A percentile compares a stretch with the other conserved stretches of the same genome.
Conservation (phyloP, 2,888 invertebrate genomes). For the Merodon equestris region DNA sequence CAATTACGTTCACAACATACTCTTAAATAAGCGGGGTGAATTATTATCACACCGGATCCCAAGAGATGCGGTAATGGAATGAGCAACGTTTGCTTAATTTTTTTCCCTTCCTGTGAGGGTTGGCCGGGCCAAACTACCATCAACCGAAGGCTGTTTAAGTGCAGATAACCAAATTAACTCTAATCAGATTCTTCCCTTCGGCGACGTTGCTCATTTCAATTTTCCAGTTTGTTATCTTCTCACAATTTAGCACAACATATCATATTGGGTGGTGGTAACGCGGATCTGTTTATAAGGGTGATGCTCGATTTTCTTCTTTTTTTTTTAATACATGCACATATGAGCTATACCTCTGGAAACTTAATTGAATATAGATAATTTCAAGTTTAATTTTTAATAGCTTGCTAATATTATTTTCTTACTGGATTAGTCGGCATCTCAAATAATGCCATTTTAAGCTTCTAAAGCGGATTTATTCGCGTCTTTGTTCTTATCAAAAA, state of each 20-base stretch:
- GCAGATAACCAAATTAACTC: slow-evolving; percentile 71
- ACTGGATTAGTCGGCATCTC: too few species aligned
- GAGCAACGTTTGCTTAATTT: slow-evolving; percentile 62
- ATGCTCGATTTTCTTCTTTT: slow-evolving; percentile 7
- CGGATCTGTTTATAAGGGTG: slow-evolving; percentile 17
- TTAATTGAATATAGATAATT: too few species aligned
- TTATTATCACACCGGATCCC: slow-evolving; percentile 61
- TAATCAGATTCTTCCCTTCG: slow-evolving; percentile 70
- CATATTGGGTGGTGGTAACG: slow-evolving; percentile 54
- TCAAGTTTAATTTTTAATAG: too few species aligned
- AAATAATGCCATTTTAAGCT: too few species aligned
- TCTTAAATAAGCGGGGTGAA: slow-evolving; percentile 53
- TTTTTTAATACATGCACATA: too few species aligned
- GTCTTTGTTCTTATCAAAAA: slow-evolving; percentile 16
- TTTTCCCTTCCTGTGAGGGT: slow-evolving; percentile 40
- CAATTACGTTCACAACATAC: slow-evolving; percentile 61
- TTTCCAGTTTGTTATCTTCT: slow-evolving; percentile 72
- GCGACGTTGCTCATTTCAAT: slow-evolving; percentile 70
- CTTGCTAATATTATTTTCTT: too few species aligned
- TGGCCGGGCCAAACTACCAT: slow-evolving; percentile 54
- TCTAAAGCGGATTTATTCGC: too few species aligned
- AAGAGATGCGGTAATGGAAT: slow-evolving; percentile 62
- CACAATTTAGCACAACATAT: slow-evolving; percentile 71
- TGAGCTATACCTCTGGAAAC: too few species aligned
- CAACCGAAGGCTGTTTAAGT: slow-evolving; percentile 58